Evolutionary conservation across 2,888 invertebrate species (phyloP), one percentile per base, ranked within the genome.

Genomic region (Euzophera pinguis): DNA sequence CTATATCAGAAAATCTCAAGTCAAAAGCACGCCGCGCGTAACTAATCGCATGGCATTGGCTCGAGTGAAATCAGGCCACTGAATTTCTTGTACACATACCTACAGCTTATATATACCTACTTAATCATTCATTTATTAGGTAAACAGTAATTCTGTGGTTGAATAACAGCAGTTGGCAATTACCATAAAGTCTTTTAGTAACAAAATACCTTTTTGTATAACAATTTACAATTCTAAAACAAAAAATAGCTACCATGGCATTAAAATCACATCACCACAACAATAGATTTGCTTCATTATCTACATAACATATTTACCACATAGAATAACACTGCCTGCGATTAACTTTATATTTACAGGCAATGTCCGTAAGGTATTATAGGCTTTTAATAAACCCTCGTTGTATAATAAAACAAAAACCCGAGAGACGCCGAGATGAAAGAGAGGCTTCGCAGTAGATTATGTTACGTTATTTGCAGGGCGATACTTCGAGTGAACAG

Each of bases 391-490:
- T 43, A 32, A 32, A 45, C 10, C 16, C 14, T 6, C 32, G 32
- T 16, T n/a, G 16, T 45, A 32, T 45, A 32, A 32, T 45, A 45
- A 45, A 45, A 32, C 32, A 45, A 45, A 32, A 45, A 12, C 32
- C 45, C 32, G 14, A 14, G 14, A 45, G 45, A 16, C 14, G 32
- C 32, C 14, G 42, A n/a, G 42, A 41, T 13, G 42, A 27, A 43
- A 12, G 22, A 12, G 29, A 45, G 29, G 43, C 13, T 32, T 45
- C 43, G n/a, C n/a, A 14, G 43, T 32, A 14, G 45, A 45, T 45
- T 45, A 45, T 45, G 45, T 32, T 45, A n/a, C 32, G 10, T 45
- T 45, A 45, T 45, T 45, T 45, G 10, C 32, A 45, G n/a, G 27
- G 3, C 14, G 37, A 43, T 43, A 37, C 27, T 13, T 10, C 32